Conservation (phyloP, 2,113 vertebrate genomes). For the Neogobius melanostomus region DNA sequence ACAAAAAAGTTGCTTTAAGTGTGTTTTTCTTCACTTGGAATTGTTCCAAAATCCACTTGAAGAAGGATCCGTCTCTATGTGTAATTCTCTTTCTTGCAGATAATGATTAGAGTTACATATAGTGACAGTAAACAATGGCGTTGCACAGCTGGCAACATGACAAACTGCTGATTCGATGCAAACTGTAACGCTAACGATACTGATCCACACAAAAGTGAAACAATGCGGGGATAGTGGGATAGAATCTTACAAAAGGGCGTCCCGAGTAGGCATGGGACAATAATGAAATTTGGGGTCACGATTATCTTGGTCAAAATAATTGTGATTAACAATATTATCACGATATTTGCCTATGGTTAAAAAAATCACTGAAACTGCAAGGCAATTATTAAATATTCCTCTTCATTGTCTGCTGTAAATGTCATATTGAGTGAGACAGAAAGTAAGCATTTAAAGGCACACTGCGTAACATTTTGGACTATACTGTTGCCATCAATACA, state of each 20-base stretch:
- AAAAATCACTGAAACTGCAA: too few relatives aligned
- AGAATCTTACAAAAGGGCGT: not conserved
- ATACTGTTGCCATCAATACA: too few relatives aligned
- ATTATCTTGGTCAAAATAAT: too few relatives aligned
- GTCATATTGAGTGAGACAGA: too few relatives aligned
- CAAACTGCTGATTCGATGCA: conserved; percentile 1
- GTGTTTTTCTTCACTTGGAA: not conserved
- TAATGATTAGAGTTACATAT: not conserved
- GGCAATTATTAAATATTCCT: too few relatives aligned
- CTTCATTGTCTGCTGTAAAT: too few relatives aligned
- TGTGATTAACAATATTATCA: too few relatives aligned
- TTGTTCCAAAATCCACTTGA: not conserved
- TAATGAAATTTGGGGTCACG: too few relatives aligned
- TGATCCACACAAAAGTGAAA: not conserved
- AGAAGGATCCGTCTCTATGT: not conserved
- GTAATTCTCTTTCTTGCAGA: not conserved
- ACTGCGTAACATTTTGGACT: too few relatives aligned
- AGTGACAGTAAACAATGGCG: not conserved
- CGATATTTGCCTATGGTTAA: too few relatives aligned
- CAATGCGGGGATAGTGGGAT: not conserved
- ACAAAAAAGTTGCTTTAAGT: conserved; percentile 13
- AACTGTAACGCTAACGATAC: conserved; percentile 15
- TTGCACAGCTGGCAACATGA: not conserved
- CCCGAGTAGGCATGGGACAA: too few relatives aligned
- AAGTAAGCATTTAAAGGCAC: too few relatives aligned